phyloP scores from a whole-genome alignment of 2,888 invertebrate species.

The Drosophila atripex region DNA sequence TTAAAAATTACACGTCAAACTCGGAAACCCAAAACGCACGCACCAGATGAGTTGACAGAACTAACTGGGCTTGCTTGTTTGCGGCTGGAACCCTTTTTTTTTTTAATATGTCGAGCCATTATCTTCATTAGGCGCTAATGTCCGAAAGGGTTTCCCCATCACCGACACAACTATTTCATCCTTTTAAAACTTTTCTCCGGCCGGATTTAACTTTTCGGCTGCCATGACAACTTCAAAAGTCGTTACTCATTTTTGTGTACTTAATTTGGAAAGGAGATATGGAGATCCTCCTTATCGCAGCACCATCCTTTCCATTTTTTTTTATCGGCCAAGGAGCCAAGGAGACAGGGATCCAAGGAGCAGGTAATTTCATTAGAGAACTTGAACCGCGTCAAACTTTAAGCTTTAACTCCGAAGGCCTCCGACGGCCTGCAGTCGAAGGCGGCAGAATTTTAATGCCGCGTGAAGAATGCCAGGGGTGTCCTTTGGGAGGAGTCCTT shows the following conservation, averaged over 20 bases:
- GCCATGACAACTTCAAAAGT: constrained; percentile 73
- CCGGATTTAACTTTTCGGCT: constrained; percentile 47
- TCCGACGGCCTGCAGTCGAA: constrained; percentile 48
- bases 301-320: constrained; percentile 5
- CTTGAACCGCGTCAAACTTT: constrained; percentile 79
- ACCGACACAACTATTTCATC: constrained; percentile 37
- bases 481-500: neutral
- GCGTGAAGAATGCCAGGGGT: constrained; percentile 58
- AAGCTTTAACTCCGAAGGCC: constrained; percentile 61
- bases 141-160: constrained; percentile 43
- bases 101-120: constrained; percentile 70
- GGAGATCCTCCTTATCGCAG: constrained; percentile 65
- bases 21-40: constrained; percentile 40
- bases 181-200: constrained; percentile 37
- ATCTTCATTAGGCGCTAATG: constrained; percentile 77
- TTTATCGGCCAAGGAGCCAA: constrained; percentile 36
- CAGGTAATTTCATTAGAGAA: constrained; percentile 80
- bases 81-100: constrained; percentile 42
- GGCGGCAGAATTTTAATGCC: constrained; percentile 68
- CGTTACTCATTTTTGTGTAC: constrained; percentile 79
- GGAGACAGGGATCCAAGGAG: constrained; percentile 50
- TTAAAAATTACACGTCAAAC: constrained; percentile 76
- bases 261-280: constrained; percentile 72
- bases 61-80: constrained; percentile 20
- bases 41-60: constrained; percentile 57